Evolutionary conservation across 2,797 vertebrate genomes (phyloP), one percentile per base, ranked within the genome.

Genomic region (Anas acuta): DNA sequence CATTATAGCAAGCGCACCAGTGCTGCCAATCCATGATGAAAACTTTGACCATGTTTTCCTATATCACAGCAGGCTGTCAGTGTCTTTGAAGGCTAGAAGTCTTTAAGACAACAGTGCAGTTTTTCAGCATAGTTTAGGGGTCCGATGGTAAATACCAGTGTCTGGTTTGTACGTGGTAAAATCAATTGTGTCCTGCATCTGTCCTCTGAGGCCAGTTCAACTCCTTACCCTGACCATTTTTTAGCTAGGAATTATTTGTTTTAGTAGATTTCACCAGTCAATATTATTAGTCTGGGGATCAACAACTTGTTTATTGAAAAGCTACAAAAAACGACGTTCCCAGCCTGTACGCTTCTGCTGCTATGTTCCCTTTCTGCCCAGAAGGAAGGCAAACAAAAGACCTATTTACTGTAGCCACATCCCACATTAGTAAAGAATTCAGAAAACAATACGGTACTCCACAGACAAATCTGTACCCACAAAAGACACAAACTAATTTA

Each of bases 391-490:
- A 75, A 61, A 87, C 88, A 87, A 25, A 10, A 21, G 22, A 20
- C 0, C 0, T 32, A 39, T 37, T 89, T 75, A 6, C 19, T 43
- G 3, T 4, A 62, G 14, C 5, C 17, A 17, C 13, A 7, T 61
- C 53, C 3, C 4, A 12, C 2, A 2, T 83, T 73, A 58, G 66
- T 43, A 53, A n/a, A 39, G 41, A 62, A 32, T 56, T 83, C 11
- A 58, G 72, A 45, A 64, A 62, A 37, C 8, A 9, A 30, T 56
- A 9, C 1, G 8, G 28, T 49, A 76, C 30, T 62, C 22, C 9
- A 39, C 18, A 64, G 51, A 17, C 22, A 60, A 80, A 66, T 28
- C 8, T 13, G 47, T 1, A 32, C 17, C 22, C 28, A 28, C 13
- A 35, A 70, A 62, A 87, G 4, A 69, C 32, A 14, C 14, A 92